A percentile compares a stretch with the other conserved stretches of the same genome.
Evolutionary conservation across 2,888 invertebrate genomes (phyloP).

Genomic region (Caradrina clavipalpis): DNA sequence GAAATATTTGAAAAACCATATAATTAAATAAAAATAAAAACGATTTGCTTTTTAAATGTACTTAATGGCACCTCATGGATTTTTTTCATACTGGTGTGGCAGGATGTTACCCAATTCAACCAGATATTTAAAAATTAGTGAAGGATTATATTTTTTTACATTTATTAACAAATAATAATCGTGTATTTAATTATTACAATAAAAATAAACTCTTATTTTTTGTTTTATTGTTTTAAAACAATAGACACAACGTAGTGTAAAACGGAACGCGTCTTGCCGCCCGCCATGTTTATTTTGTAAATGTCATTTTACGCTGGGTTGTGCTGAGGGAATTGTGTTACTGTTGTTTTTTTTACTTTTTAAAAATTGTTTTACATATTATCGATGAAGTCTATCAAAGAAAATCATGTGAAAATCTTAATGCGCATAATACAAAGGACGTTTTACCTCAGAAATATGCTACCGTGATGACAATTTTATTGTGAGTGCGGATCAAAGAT

Average conservation of each 20-base stretch:
- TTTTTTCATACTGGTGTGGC: too few relatives aligned
- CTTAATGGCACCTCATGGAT: too few relatives aligned
- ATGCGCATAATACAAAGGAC: conserved; percentile 33
- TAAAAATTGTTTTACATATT: conserved; percentile 37
- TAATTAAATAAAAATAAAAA: too few relatives aligned
- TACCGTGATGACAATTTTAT: conserved; percentile 53
- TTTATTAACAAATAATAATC: too few relatives aligned
- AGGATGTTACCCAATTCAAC: too few relatives aligned
- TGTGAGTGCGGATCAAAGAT: conserved; percentile 72
- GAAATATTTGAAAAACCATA: too few relatives aligned
- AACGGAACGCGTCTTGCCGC: conserved; percentile 40
- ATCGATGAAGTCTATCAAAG: conserved; percentile 61
- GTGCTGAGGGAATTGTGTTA: conserved; percentile 20
- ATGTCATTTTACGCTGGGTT: conserved; percentile 56
- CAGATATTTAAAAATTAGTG: too few relatives aligned
- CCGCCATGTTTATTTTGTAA: conserved; percentile 65
- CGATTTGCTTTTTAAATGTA: too few relatives aligned
- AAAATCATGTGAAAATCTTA: conserved; percentile 37
- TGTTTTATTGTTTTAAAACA: background rate
- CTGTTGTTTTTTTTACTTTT: conserved; percentile 23
- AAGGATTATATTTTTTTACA: too few relatives aligned
- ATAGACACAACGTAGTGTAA: background rate
- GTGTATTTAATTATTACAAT: background rate
- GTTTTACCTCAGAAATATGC: conserved; percentile 46
- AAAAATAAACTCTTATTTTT: background rate